Conservation (phyloP, 1,140 invertebrate genomes). For the Trichonephila clavata region DNA sequence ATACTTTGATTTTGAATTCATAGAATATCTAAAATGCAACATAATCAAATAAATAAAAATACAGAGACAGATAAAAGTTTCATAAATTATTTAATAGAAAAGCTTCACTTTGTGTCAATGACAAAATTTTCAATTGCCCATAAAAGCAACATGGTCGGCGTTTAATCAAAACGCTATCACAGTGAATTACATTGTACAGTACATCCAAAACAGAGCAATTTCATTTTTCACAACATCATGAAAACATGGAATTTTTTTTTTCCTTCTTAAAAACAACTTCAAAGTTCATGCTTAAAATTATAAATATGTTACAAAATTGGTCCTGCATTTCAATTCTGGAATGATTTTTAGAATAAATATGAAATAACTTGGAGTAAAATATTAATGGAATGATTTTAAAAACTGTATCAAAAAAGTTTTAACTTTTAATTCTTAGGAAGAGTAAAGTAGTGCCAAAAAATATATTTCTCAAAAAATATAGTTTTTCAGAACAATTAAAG, state of each 20-base stretch:
- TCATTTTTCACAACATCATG: neutral
- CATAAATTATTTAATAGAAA: conserved; percentile 38
- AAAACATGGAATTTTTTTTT: neutral
- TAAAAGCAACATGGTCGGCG: conserved; percentile 37
- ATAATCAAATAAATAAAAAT: neutral
- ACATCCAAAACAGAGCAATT: conserved; percentile 7
- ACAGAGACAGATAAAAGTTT: neutral
- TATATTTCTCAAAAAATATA: neutral
- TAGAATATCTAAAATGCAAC: neutral
- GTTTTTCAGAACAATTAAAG: neutral
- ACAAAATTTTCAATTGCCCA: neutral
- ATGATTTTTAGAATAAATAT: neutral
- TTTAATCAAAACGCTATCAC: neutral
- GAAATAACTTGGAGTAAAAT: neutral
- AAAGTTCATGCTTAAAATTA: neutral
- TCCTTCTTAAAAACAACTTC: neutral
- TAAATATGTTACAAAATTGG: too few species aligned
- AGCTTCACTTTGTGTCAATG: conserved; percentile 9
- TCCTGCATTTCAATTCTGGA: neutral
- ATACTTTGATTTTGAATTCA: too few species aligned
- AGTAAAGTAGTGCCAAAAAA: neutral
- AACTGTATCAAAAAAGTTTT: neutral
- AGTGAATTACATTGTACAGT: conserved; percentile 18
- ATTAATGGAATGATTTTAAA: conserved; percentile 17
- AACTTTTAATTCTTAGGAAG: neutral